Percentiles rank a stretch among this genome's conserved stretches.
Conservation (phyloP, 2,113 vertebrate genomes). For the Nesoenas mayeri region DNA sequence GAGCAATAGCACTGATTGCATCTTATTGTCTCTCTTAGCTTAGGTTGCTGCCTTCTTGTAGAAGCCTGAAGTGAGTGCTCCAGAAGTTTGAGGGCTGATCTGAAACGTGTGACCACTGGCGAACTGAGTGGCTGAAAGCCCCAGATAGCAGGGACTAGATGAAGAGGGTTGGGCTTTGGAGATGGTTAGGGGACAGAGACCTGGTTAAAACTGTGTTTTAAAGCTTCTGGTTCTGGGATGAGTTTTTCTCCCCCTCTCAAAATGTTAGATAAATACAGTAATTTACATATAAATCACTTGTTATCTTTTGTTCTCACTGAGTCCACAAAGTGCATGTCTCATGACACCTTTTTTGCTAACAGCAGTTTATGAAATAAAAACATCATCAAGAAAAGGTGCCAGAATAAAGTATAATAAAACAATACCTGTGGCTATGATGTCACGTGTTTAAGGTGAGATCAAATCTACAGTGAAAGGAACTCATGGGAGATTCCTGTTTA, state of each 20-base stretch:
- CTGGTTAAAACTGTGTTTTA: not conserved
- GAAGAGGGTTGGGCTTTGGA: not conserved
- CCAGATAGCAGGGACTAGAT: not conserved
- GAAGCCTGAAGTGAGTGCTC: not conserved
- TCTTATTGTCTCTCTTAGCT: not conserved
- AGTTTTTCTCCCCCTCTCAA: not conserved
- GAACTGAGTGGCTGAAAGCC: not conserved
- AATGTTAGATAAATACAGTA: not conserved
- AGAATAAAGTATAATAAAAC: not conserved
- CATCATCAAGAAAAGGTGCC: not conserved
- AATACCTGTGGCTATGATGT: conserved; percentile 3
- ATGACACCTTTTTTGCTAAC: not conserved
- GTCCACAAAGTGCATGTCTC: not conserved
- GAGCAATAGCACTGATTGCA: not conserved
- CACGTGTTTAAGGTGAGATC: not conserved
- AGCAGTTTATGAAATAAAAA: not conserved
- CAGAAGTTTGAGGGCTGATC: not conserved
- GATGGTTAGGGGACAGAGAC: not conserved
- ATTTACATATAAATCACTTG: not conserved
- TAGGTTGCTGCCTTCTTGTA: not conserved
- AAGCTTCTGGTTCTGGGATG: not conserved
- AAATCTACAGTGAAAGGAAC: not conserved
- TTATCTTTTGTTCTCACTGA: not conserved
- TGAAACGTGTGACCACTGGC: not conserved
- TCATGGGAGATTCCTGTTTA: conserved; percentile 24